phyloP scores from a whole-genome alignment of 1,140 invertebrate species.

The Calephelis virginiensis region DNA sequence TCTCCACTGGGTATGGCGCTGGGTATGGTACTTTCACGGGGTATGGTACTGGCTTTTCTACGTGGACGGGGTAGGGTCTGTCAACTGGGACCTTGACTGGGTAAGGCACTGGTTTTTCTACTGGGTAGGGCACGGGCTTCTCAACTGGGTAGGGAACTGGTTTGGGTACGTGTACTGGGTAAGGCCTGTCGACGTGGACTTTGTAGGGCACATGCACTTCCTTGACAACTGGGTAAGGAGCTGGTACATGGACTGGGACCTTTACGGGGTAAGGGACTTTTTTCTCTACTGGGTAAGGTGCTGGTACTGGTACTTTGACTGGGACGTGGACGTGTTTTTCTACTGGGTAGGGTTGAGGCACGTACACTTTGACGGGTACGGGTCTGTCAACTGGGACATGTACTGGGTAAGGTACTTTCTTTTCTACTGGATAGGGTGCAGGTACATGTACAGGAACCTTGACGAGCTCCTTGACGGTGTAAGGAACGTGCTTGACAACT shows the following conservation, averaged over 20 bases:
- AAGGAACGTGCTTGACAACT: constrained; percentile 83
- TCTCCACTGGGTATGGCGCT: constrained; percentile 81
- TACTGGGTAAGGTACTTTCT: constrained; percentile 83
- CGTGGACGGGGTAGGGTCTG: constrained; percentile 80
- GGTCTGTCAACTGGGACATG: constrained; percentile 85
- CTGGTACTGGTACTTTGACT: constrained; percentile 79
- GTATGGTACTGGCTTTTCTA: constrained; percentile 78
- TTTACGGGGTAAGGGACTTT: constrained; percentile 81
- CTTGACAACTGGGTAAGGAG: constrained; percentile 83
- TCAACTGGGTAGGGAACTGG: constrained; percentile 81
- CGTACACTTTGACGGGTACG: constrained; percentile 81
- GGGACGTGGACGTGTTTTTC: constrained; percentile 77
- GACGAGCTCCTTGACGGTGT: constrained; percentile 83
- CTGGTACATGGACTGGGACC: constrained; percentile 82
- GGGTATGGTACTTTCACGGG: constrained; percentile 78
- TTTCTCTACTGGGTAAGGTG: constrained; percentile 81
- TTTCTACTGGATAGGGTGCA: constrained; percentile 84
- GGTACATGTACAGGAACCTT: constrained; percentile 84
- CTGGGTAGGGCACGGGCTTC: constrained; percentile 84
- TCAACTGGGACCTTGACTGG: constrained; percentile 82
- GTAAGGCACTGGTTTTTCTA: constrained; percentile 83
- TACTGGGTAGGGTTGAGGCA: constrained; percentile 84
- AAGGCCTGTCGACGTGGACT: constrained; percentile 85
- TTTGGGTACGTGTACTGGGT: constrained; percentile 85
- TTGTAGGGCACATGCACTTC: constrained; percentile 83